Percentiles rank a stretch among this genome's conserved stretches.
These are phyloP conservation scores for Teleogryllus oceanicus DNA, from an alignment of 2,888 invertebrate species.

Conservation along the genomic window DNA sequence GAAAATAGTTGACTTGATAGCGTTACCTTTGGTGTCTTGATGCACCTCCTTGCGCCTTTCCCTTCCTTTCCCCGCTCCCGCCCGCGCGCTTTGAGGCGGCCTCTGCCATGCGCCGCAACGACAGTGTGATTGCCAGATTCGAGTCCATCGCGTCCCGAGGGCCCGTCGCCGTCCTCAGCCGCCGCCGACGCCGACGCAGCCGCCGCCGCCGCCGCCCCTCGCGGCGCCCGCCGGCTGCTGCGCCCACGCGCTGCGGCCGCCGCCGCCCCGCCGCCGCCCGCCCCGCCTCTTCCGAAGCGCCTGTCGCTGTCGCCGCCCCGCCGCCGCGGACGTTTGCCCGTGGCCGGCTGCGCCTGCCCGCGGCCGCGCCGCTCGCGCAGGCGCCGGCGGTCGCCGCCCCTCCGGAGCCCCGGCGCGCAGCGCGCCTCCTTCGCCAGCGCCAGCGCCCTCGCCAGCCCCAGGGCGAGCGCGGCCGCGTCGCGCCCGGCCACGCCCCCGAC, in stretches of 20 bases:
- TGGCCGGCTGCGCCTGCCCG: not conserved
- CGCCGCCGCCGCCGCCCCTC: not conserved
- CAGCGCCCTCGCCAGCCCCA: not conserved
- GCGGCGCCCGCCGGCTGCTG: not conserved
- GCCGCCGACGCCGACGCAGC: not conserved
- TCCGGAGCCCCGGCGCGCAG: not conserved
- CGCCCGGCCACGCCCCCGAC: not conserved
- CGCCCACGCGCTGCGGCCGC: not conserved
- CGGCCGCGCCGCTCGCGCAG: not conserved
- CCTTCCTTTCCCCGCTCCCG: too few species aligned
- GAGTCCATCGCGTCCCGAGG: not conserved
- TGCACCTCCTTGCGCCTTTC: too few species aligned
- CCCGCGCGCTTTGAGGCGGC: not conserved
- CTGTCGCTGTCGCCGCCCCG: not conserved
- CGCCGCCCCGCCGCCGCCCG: not conserved
- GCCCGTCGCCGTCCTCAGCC: not conserved
- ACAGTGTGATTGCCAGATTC: slow-evolving; percentile 18
- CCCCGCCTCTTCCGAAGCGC: not conserved
- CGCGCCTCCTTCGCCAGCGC: not conserved
- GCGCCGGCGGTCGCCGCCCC: not conserved
- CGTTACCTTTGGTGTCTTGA: too few species aligned
- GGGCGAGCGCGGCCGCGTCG: not conserved
- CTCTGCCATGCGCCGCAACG: slow-evolving; percentile 4
- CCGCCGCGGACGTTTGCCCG: not conserved
- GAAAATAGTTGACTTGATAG: too few species aligned